phyloP scores from a whole-genome alignment of 2,113 vertebrate genomes.

The Corythornis cristatus region DNA sequence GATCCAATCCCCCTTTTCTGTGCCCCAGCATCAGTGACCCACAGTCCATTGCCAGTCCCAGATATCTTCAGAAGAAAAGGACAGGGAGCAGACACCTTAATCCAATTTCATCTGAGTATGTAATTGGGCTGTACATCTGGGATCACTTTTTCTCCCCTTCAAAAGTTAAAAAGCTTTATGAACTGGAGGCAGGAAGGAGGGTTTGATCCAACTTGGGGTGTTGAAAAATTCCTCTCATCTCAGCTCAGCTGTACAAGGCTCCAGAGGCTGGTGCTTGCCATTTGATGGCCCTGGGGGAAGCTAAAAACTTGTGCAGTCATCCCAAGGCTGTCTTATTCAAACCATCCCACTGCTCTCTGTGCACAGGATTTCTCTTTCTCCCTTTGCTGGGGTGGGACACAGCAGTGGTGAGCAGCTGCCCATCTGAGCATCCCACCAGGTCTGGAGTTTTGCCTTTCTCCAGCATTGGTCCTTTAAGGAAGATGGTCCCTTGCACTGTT shows the following conservation, averaged over 20 bases:
- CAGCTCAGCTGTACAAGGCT: constrained; percentile 28
- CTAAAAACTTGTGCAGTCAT: neutral
- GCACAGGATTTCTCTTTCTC: neutral
- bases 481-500: neutral
- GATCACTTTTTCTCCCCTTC: constrained; percentile 66
- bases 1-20: neutral
- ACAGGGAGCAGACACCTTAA: constrained; percentile 65
- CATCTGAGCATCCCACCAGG: neutral
- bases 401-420: neutral
- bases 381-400: neutral
- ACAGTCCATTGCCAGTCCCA: neutral
- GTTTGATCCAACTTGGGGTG: constrained; percentile 61
- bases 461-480: accelerated
- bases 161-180: constrained; percentile 64
- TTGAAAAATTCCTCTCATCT: constrained; percentile 66
- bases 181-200: constrained; percentile 51
- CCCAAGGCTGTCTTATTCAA: neutral
- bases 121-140: constrained; percentile 71
- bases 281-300: constrained; percentile 25
- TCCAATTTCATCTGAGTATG: constrained; percentile 66
- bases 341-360: neutral
- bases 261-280: constrained; percentile 15
- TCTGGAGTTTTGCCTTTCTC: neutral
- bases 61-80: constrained; percentile 32
- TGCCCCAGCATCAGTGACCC: neutral